These are phyloP conservation scores for Dynastes grantii DNA, from an alignment of 2,888 invertebrate species.

Conservation along the genomic window DNA sequence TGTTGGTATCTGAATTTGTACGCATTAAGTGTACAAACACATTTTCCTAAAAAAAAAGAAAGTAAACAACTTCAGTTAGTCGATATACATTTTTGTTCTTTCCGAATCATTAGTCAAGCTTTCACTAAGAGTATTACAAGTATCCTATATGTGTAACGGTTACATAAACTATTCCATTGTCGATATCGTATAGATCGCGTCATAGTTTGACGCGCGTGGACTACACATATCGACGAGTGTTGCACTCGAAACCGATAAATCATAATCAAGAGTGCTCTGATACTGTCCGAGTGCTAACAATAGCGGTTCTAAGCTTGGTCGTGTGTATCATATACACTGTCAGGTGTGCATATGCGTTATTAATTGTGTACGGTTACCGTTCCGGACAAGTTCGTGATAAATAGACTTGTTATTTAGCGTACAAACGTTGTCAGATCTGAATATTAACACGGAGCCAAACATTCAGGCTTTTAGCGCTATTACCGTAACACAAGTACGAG, in stretches of 20 bases:
- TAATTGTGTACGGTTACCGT: slow-evolving; percentile 54
- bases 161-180: slow-evolving; percentile 22
- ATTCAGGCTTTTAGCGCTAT: slow-evolving; percentile 31
- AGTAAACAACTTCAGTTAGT: neutral
- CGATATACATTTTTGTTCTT: slow-evolving; percentile 1
- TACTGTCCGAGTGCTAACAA: slow-evolving; percentile 55
- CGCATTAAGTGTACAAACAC: too few species aligned
- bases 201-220: slow-evolving; percentile 41
- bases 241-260: slow-evolving; percentile 50
- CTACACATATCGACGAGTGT: slow-evolving; percentile 41
- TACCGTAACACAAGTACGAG: slow-evolving; percentile 4
- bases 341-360: slow-evolving; percentile 55
- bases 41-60: neutral
- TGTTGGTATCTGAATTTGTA: too few species aligned
- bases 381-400: slow-evolving; percentile 55
- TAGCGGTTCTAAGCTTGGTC: slow-evolving; percentile 54
- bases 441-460: slow-evolving; percentile 40
- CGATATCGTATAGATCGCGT: slow-evolving; percentile 28
- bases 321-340: slow-evolving; percentile 54
- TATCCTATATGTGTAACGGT: slow-evolving; percentile 17
- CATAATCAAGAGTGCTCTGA: slow-evolving; percentile 54
- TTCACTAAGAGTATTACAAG: slow-evolving; percentile 20
- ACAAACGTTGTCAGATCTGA: slow-evolving; percentile 46
- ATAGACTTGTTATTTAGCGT: slow-evolving; percentile 53
- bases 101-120: slow-evolving; percentile 26